Evolutionary conservation across 2,888 invertebrate genomes (phyloP).

Genomic region (Melieria crassipennis): DNA sequence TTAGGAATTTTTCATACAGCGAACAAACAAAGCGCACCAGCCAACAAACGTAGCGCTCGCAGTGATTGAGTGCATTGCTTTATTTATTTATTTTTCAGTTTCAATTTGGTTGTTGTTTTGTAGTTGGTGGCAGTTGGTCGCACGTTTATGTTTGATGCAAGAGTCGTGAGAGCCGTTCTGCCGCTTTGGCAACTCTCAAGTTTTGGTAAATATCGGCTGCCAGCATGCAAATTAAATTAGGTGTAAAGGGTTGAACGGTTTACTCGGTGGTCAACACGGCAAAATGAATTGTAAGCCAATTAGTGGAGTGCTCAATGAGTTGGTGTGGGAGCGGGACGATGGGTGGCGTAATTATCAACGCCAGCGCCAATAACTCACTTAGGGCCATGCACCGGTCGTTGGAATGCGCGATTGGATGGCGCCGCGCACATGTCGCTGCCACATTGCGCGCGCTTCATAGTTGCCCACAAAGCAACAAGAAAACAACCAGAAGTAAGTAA

Average conservation of each 20-base stretch:
- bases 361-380: too few relatives aligned
- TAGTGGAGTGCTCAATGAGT: slow-evolving; percentile 29
- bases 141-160: not conserved
- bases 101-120: too few relatives aligned
- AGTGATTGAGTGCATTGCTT: too few relatives aligned
- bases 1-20: slow-evolving; percentile 24
- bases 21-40: slow-evolving; percentile 11
- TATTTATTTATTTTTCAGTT: too few relatives aligned
- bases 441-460: slow-evolving; percentile 17
- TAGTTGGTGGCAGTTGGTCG: too few relatives aligned
- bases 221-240: slow-evolving; percentile 34
- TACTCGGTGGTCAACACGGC: slow-evolving; percentile 16
- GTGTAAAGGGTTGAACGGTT: slow-evolving; percentile 33
- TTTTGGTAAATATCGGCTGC: slow-evolving; percentile 22
- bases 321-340: not conserved
- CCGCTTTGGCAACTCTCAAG: not conserved
- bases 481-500: too few relatives aligned
- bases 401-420: not conserved
- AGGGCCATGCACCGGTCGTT: not conserved
- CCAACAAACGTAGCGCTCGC: not conserved
- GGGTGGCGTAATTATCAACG: slow-evolving; percentile 17
- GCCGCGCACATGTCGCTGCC: not conserved
- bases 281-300: slow-evolving; percentile 33
- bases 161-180: too few relatives aligned
- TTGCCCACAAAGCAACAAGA: not conserved